Evolutionary conservation across 2,797 vertebrate species (phyloP), one percentile per base, ranked within the genome.

Genomic region (Lophius americanus): DNA sequence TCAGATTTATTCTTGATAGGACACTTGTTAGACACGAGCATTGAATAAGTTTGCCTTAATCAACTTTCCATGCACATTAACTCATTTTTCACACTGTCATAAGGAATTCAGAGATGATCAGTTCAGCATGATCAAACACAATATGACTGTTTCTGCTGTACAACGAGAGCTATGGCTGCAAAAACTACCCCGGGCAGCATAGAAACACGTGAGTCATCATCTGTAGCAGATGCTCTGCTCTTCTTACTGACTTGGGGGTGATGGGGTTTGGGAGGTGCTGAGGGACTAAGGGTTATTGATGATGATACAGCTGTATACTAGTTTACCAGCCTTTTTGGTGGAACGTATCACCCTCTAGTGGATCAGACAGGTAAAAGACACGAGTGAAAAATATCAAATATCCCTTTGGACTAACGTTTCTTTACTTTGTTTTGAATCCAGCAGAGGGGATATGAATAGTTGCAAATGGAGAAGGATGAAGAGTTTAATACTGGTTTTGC

Each of bases 301-400:
- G 64, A 68, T 52, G 58, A 55, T 61, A 55, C 64, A 71, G 77
- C 73, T 79, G 74, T 72, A 79, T 80, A 74, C 60, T 39, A 75
- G 75, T 47, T 68, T 37, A 73, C 39, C 1, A 32, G 13, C 7
- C 9, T 4, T 70, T n/a, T 67, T 58, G 67, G 37, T 73, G 60
- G 78, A 33, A 53, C 75, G 62, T 60, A 73, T 41, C 55, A 0
- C 83, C 85, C 79, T 84, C 91, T 88, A 64, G 85, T 90, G 90
- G 78, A 51, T 44, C 4, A 60, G 5, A 68, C 2, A 3, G 6
- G 44, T 37, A 72, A 46, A 77, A 52, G 14, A 8, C 50, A 61
- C 23, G 32, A 51, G 6, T 14, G 11, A 68, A 56, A 46, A 7
- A 52, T 7, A 53, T 41, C 3, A 33, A 35, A 47, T 33, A 47